These are phyloP conservation scores for Hemicrepidius hirtus DNA, from an alignment of 2,888 invertebrate species.

Conservation along the genomic window DNA sequence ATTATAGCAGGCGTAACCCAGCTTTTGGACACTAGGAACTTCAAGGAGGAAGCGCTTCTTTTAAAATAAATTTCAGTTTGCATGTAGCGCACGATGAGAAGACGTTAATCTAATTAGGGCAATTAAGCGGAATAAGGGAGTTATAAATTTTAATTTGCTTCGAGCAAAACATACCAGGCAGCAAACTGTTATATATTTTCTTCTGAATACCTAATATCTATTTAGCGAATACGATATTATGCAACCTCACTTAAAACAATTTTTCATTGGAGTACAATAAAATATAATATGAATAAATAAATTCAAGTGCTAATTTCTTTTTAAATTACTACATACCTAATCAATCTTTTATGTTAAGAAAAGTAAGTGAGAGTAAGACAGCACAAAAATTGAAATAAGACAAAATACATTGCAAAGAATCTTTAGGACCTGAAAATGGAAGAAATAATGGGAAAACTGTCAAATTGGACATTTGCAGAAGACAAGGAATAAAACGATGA, in stretches of 20 bases:
- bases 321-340: too few species aligned
- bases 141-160: slow-evolving; percentile 57
- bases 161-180: slow-evolving; percentile 44
- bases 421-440: slow-evolving; percentile 17
- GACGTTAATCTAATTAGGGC: slow-evolving; percentile 56
- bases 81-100: slow-evolving; percentile 39
- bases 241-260: too few species aligned
- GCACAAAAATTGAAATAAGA: too few species aligned
- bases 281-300: too few species aligned
- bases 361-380: not conserved
- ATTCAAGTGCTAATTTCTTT: too few species aligned
- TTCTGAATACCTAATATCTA: slow-evolving; percentile 11
- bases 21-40: slow-evolving; percentile 3
- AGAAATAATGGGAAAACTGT: slow-evolving; percentile 26
- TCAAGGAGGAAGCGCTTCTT: slow-evolving; percentile 21
- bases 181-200: slow-evolving; percentile 37
- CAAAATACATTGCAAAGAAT: not conserved
- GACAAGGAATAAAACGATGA: slow-evolving; percentile 8
- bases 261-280: too few species aligned
- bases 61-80: slow-evolving; percentile 39
- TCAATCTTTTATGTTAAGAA: too few species aligned
- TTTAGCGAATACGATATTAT: not conserved
- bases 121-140: slow-evolving; percentile 56
- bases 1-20: not conserved
- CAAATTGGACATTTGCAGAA: slow-evolving; percentile 22